Evolutionary conservation across 2,113 vertebrate species (phyloP), one percentile per base, ranked within the genome.

Genomic region (Dromaius novaehollandiae): DNA sequence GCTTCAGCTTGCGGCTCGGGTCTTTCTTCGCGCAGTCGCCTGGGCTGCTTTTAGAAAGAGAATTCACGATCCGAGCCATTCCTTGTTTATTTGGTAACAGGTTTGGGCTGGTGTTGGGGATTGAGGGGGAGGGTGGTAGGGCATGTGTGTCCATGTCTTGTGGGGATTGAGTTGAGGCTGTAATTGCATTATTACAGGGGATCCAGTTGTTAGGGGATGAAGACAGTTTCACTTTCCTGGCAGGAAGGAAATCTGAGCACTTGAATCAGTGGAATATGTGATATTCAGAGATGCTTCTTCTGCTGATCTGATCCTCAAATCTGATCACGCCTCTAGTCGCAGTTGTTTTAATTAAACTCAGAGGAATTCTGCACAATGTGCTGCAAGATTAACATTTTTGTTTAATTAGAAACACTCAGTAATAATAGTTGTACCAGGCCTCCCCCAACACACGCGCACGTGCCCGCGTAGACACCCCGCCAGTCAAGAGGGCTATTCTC

Each of bases 261-360:
- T 88, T 17, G 85, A 80, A 46, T 77, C 30, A 5, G 91, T 82
- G 96, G 89, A 82, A n/a, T 13, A 60, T 82, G 93, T 50, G 90
- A 66, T 93, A 92, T 64, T 73, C 60, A 4, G 90, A 90, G 90
- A 44, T 11, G 88, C 74, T 69, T 89, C 93, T 93, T 68, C 65
- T 10, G 4, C 95, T 46, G 30, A 51, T 88, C 97, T 93, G 94
- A 83, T 97, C 88, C 95, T 80, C 91, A 18, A 95, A 89, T 88
- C 97, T 22, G 90, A 87, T 73, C 97, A 95, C 86, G 95, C 96
- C 97, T 95, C 92, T 44, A 3, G 48, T 90, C 78, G 30, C 94
- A 70, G 97, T 97, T 97, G 97, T 98, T 97, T 98, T 98, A 98
- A 98, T 98, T 98, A 98, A 98, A 97, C 98, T 98, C 98, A 13